A percentile compares a stretch with the other conserved stretches of the same genome.
These are phyloP conservation scores for Gorsachius magnificus DNA, from an alignment of 2,797 vertebrate species.

Conservation along the genomic window DNA sequence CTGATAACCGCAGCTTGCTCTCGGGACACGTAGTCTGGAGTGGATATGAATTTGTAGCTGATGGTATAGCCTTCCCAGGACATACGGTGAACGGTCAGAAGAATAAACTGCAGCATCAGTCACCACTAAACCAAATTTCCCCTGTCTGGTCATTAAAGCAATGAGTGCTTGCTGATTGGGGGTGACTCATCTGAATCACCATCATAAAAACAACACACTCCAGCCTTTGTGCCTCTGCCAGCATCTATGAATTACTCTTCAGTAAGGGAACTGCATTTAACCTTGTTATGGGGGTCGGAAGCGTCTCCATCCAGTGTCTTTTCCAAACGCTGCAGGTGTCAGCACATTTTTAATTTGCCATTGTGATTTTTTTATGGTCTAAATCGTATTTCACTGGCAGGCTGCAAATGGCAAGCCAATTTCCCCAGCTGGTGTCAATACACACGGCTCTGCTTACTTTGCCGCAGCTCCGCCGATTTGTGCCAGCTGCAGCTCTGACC, in stretches of 20 bases:
- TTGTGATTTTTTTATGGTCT: background rate
- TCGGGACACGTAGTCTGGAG: background rate
- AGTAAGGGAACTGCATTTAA: background rate
- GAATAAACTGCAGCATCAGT: background rate
- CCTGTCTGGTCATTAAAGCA: background rate
- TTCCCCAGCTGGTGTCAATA: background rate
- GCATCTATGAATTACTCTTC: background rate
- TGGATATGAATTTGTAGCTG: background rate
- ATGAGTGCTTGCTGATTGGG: background rate
- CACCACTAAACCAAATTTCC: background rate
- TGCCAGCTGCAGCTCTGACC: background rate
- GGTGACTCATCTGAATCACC: background rate
- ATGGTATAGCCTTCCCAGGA: background rate
- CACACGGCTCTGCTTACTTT: background rate
- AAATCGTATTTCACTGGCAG: background rate
- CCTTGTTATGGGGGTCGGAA: background rate
- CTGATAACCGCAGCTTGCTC: background rate
- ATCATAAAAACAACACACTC: background rate
- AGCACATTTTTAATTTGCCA: background rate
- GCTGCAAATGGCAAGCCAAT: background rate
- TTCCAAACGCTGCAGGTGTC: background rate
- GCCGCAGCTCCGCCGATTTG: background rate
- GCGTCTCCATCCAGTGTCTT: background rate
- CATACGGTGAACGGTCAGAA: background rate
- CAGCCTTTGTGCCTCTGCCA: background rate